A percentile compares a stretch with the other conserved stretches of the same genome.
These are phyloP conservation scores for Chionodraco myersi DNA, from an alignment of 2,113 vertebrate genomes.

Conservation along the genomic window DNA sequence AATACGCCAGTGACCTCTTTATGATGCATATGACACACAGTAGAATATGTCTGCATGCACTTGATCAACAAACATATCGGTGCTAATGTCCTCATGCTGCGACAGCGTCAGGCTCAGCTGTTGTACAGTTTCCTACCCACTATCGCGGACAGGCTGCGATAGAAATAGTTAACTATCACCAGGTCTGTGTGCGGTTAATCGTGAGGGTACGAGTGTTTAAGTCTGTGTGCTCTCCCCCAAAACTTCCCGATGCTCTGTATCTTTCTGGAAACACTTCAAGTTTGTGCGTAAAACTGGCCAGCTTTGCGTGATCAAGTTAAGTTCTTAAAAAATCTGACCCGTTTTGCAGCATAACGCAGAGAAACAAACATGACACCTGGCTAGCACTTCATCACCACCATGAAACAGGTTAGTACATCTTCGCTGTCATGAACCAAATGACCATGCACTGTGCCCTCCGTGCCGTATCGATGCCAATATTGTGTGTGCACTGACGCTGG, in stretches of 20 bases:
- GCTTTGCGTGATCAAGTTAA: constrained; percentile 51
- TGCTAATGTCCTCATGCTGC: constrained; percentile 48
- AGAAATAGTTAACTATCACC: neutral
- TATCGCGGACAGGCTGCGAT: neutral
- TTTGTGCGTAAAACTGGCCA: constrained; percentile 47
- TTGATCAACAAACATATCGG: constrained; percentile 23
- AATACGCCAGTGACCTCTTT: neutral
- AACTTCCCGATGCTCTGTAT: constrained; percentile 60
- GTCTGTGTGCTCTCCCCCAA: constrained; percentile 1
- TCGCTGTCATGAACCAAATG: constrained; percentile 63
- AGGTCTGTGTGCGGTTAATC: neutral
- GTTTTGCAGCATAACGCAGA: neutral
- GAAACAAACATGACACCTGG: neutral
- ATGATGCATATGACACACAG: neutral
- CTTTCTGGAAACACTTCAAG: constrained; percentile 46
- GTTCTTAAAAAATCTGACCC: constrained; percentile 25
- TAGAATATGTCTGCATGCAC: neutral
- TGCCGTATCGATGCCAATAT: constrained; percentile 60
- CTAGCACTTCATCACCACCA: neutral
- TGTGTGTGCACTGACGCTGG: constrained; percentile 60
- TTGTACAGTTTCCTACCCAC: constrained; percentile 3
- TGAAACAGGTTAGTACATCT: constrained; percentile 1
- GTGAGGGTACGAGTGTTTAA: neutral
- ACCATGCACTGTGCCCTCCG: constrained; percentile 69
- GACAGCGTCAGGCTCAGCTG: constrained; percentile 47